These are phyloP conservation scores for Fratercula arctica DNA, from an alignment of 2,797 vertebrate species.

Conservation along the genomic window DNA sequence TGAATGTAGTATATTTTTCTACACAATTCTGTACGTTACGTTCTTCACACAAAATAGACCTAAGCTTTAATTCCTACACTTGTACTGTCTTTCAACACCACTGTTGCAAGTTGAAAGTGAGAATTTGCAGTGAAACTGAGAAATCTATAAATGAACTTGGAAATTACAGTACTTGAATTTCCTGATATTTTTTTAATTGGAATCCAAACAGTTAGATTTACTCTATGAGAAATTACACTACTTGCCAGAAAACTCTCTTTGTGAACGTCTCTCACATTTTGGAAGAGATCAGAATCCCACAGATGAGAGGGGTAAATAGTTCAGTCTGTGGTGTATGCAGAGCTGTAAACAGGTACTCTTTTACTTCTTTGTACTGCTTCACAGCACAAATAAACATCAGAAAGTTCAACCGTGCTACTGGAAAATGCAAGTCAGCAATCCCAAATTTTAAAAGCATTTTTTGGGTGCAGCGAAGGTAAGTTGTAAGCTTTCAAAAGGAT, in stretches of 20 bases:
- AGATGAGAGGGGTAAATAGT: not conserved
- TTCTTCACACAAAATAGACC: not conserved
- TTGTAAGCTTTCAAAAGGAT: not conserved
- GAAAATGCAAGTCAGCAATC: not conserved
- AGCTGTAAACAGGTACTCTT: not conserved
- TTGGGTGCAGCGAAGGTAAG: not conserved
- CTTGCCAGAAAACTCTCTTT: not conserved
- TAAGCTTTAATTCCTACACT: not conserved
- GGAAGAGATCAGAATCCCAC: not conserved
- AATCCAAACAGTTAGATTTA: not conserved
- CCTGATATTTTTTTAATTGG: not conserved
- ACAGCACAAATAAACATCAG: not conserved
- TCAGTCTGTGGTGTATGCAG: not conserved
- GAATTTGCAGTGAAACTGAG: not conserved
- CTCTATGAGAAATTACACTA: not conserved
- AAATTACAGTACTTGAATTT: not conserved
- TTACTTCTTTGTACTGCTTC: not conserved
- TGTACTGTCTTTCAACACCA: not conserved
- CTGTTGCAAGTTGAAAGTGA: not conserved
- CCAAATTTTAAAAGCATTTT: not conserved
- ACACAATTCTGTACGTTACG: not conserved
- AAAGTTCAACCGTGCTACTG: not conserved
- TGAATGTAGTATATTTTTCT: not conserved
- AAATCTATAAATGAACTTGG: not conserved
- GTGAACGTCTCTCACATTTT: not conserved